Evolutionary conservation across 2,888 invertebrate species (phyloP).

Genomic region (Andrena fulva): DNA sequence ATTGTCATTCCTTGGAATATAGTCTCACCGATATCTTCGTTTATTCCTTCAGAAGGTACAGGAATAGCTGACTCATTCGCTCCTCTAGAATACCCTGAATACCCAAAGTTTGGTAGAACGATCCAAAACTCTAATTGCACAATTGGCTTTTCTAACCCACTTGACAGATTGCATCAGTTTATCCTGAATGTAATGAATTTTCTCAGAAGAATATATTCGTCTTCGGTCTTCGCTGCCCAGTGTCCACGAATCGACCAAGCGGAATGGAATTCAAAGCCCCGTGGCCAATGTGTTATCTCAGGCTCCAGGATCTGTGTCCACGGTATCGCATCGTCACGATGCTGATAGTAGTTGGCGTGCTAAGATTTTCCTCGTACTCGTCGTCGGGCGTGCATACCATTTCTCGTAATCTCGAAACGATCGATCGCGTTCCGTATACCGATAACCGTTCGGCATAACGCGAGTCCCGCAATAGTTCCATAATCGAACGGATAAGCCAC

Average conservation of each 20-base stretch:
- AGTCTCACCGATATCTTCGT: no score
- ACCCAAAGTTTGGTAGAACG: no score
- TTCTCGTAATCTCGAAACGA: conserved; percentile 64
- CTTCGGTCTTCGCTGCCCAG: not conserved
- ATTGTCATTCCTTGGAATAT: not conserved
- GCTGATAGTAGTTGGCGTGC: conserved; percentile 40
- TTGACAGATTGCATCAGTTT: no score
- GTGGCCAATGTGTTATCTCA: not conserved
- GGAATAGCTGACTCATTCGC: no score
- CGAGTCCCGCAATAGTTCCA: conserved; percentile 50
- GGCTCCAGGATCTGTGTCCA: conserved; percentile 17
- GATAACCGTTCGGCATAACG: conserved; percentile 53
- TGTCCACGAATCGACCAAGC: not conserved
- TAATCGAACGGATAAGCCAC: conserved; percentile 47
- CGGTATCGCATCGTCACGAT: conserved; percentile 29
- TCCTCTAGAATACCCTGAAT: no score
- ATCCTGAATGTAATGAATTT: no score
- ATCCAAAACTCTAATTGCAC: no score
- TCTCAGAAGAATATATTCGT: not conserved
- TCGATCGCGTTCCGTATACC: conserved; percentile 66
- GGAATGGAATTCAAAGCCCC: conserved; percentile 11
- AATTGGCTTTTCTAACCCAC: no score
- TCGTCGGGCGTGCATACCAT: conserved; percentile 45
- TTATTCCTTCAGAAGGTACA: no score
- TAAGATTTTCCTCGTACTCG: conserved; percentile 49